Percentiles rank a stretch among this genome's conserved stretches.
Evolutionary conservation across 1,140 invertebrate genomes (phyloP).

Genomic region (Zaprionus kolodkinae): DNA sequence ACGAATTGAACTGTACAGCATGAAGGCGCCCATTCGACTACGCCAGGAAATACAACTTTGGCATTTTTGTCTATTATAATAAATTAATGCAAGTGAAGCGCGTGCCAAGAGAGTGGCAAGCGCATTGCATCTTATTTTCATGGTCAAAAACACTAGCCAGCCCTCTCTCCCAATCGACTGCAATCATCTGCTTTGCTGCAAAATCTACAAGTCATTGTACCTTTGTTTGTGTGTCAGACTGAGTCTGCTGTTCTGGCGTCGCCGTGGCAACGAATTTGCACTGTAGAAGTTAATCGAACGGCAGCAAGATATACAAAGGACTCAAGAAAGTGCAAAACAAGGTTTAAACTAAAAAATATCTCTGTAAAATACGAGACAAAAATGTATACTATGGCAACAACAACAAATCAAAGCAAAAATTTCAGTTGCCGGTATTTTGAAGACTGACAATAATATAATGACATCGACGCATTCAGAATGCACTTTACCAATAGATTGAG

Average conservation of each 20-base stretch:
- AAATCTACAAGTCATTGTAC: slow-evolving; percentile 80
- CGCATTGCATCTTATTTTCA: slow-evolving; percentile 3
- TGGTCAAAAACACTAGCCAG: slow-evolving; percentile 22
- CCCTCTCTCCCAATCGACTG: neutral
- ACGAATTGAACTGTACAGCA: slow-evolving; percentile 61
- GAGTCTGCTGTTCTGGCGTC: slow-evolving; percentile 8
- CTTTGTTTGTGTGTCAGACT: slow-evolving; percentile 47
- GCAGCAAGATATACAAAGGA: neutral
- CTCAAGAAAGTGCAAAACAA: neutral
- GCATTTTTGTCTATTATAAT: slow-evolving; percentile 36
- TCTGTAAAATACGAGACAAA: slow-evolving; percentile 5
- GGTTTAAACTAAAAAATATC: neutral
- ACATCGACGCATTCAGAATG: neutral
- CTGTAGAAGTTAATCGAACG: neutral
- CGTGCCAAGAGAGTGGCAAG: slow-evolving; percentile 42
- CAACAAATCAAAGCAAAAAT: slow-evolving; percentile 31
- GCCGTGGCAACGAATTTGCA: slow-evolving; percentile 29
- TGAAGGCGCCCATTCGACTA: slow-evolving; percentile 62
- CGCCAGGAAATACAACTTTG: slow-evolving; percentile 32
- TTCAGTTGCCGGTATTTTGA: slow-evolving; percentile 35
- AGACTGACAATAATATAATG: neutral
- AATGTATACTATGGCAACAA: slow-evolving; percentile 24
- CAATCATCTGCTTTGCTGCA: slow-evolving; percentile 41
- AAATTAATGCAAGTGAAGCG: slow-evolving; percentile 13
- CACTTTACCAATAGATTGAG: neutral